Evolutionary conservation across 2,113 vertebrate genomes (phyloP).

Genomic region (Nothocercus nigrocapillus): DNA sequence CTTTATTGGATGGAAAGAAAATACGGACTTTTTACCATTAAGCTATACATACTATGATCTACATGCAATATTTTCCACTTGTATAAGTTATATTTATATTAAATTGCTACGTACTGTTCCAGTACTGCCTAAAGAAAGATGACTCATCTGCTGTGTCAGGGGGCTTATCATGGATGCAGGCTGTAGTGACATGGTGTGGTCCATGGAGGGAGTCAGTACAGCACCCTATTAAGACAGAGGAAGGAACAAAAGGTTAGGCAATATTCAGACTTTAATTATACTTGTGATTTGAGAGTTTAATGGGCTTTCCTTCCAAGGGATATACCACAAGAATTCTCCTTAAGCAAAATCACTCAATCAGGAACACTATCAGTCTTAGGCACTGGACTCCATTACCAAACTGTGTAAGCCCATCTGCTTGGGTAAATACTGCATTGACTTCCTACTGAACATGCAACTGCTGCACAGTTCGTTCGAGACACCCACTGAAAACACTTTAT

Average conservation of each 20-base stretch:
- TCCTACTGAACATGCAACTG: neutral
- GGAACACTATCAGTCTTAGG: neutral
- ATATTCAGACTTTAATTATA: neutral
- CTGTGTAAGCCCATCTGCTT: neutral
- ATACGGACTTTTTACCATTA: neutral
- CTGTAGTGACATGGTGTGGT: constrained; percentile 97
- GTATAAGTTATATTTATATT: neutral
- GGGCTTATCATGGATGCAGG: constrained; percentile 93
- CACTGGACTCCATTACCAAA: neutral
- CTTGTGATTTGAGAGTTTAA: neutral
- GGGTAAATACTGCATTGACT: neutral
- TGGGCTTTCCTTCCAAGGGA: neutral
- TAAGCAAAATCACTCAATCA: neutral
- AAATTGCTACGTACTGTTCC: constrained; percentile 87
- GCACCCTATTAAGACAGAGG: constrained; percentile 83
- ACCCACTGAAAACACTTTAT: neutral
- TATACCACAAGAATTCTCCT: neutral
- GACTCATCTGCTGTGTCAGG: constrained; percentile 97
- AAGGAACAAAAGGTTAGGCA: neutral
- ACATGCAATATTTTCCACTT: neutral
- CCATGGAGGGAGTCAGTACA: constrained; percentile 97
- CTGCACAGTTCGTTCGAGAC: neutral
- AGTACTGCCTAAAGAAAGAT: constrained; percentile 92
- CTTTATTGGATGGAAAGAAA: neutral
- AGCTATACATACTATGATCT: neutral